Evolutionary conservation across 2,888 invertebrate genomes (phyloP), one percentile per base, ranked within the genome.

Genomic region (Hypercompe scribonia): DNA sequence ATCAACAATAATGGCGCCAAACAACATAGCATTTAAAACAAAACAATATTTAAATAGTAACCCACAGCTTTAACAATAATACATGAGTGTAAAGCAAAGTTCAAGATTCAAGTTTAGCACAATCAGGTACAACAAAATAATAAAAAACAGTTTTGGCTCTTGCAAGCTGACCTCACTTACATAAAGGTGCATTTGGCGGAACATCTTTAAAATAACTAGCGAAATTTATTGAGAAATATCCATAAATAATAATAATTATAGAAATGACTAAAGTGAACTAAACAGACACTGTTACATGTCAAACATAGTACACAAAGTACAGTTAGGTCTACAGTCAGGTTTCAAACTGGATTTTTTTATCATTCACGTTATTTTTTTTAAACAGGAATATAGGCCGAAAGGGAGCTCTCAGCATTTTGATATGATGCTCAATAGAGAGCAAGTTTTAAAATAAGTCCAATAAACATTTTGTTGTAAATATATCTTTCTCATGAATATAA

Each of bases 131-230:
- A 76, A 75, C 75, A 79, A 63, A 70, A 13, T 50, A 50, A 68
- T 8, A 68, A 82, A 81, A 69, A 68, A 63, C 78, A 80, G 81
- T 83, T 86, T 88, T 89, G 88, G 87, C 81, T 86, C 83, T 65
- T 71, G 74, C 81, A 86, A 86, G 84, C 84, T 82, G 74, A 77
- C 77, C 78, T 75, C 65, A 67, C 72, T 77, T 78, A 50, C 82
- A 88, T 88, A 87, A 87, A 87, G 84, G 84, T 79, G 84, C 81
- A 83, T 72, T 78, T 81, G 78, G 80, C 74, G 77, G 69, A 54
- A 46, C 74, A 78, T 71, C 66, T 79, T 78, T 71, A 67, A 80
- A 76, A 79, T 73, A 66, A 24, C 39, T 33, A 7, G 42, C 3
- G 18, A 10, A 67, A 33, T 42, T 61, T 15, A 54, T n/a, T 2